Percentiles rank a stretch among this genome's conserved stretches.
These are phyloP conservation scores for Heterocephalus glaber DNA, from an alignment of 2,113 vertebrate genomes.

Conservation along the genomic window DNA sequence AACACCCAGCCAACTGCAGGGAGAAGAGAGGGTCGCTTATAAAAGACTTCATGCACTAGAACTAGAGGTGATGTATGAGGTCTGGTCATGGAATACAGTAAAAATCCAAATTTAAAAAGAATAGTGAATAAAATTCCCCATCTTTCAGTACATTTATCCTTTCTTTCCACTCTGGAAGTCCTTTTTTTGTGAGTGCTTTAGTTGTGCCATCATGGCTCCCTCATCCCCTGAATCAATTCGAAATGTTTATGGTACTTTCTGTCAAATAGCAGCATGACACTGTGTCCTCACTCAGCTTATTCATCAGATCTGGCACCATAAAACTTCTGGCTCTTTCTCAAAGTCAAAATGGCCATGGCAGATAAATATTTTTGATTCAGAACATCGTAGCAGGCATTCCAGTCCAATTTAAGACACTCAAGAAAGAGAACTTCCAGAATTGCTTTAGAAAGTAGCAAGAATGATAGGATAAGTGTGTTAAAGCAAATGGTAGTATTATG, in stretches of 20 bases:
- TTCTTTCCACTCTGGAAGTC: not conserved
- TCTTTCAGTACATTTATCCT: not conserved
- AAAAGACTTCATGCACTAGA: not conserved
- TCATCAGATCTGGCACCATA: not conserved
- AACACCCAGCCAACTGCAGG: not conserved
- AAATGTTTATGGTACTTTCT: not conserved
- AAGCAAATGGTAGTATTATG: not conserved
- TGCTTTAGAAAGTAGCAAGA: not conserved
- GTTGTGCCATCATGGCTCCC: not conserved
- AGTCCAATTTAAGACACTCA: not conserved
- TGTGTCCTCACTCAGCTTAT: not conserved
- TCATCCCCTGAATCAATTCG: not conserved
- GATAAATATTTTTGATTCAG: not conserved
- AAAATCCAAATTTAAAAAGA: not conserved
- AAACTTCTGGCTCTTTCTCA: not conserved
- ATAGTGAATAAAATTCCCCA: not conserved
- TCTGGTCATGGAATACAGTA: not conserved
- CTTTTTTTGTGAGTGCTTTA: not conserved
- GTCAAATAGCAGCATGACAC: not conserved
- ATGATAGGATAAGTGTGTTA: not conserved
- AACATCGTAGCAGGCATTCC: fast-evolving
- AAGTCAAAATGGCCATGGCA: not conserved
- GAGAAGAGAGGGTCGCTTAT: not conserved
- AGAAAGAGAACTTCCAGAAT: not conserved
- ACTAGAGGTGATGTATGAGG: not conserved